A percentile compares a stretch with the other conserved stretches of the same genome.
Evolutionary conservation across 2,797 vertebrate species (phyloP).

Genomic region (Phrynocephalus guinanensis): DNA sequence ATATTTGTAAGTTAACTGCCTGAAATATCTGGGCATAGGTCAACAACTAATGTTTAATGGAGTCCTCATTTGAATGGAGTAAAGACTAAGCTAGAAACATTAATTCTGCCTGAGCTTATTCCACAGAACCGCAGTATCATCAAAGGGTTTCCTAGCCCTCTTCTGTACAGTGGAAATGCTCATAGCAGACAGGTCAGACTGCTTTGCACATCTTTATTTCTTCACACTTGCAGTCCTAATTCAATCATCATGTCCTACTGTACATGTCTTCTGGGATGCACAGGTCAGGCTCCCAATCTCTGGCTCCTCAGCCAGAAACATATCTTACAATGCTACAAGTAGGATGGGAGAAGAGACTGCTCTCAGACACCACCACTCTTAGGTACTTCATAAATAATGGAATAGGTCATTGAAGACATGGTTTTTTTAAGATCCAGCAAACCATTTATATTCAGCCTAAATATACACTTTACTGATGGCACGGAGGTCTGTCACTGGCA

Average conservation of each 20-base stretch:
- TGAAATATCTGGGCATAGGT: background rate
- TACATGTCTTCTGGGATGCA: background rate
- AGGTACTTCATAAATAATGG: background rate
- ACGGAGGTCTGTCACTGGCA: background rate
- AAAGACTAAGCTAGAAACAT: background rate
- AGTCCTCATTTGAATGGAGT: background rate
- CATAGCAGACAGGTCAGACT: background rate
- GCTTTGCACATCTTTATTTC: too few species aligned
- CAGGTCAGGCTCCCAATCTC: too few species aligned
- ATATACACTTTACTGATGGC: background rate
- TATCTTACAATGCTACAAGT: background rate
- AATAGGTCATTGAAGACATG: background rate
- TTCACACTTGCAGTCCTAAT: background rate
- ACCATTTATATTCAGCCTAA: background rate
- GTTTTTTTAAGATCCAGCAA: background rate
- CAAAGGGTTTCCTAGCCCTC: background rate
- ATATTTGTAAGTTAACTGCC: background rate
- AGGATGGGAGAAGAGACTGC: too few species aligned
- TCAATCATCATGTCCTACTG: background rate
- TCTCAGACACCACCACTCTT: background rate
- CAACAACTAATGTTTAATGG: constrained; percentile 33
- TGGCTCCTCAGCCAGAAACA: background rate
- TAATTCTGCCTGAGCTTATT: background rate
- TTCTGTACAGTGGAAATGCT: background rate
- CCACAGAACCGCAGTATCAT: background rate